These are phyloP conservation scores for Neotoxoptera formosana DNA, from an alignment of 1,140 invertebrate genomes.

Conservation along the genomic window DNA sequence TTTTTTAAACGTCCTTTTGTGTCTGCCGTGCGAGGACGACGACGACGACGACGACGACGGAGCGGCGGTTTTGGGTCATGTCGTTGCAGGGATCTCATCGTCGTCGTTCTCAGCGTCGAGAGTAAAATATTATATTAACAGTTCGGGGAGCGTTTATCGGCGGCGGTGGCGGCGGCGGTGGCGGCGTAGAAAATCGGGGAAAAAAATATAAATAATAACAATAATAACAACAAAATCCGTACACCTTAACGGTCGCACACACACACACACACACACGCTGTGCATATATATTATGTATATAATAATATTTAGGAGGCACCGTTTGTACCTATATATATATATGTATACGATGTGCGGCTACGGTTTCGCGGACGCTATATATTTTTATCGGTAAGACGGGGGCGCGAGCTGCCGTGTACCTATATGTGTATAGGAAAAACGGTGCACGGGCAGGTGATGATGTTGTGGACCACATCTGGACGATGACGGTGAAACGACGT, in stretches of 20 bases:
- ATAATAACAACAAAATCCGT: constrained; percentile 34
- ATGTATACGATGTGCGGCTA: neutral
- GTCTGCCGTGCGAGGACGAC: neutral
- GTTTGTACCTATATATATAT: too few species aligned
- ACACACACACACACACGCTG: neutral
- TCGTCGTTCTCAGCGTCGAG: neutral
- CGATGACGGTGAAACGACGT: constrained; percentile 55
- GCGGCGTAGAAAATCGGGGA: neutral
- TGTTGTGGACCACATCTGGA: constrained; percentile 56
- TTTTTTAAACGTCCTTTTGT: neutral
- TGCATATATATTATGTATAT: too few species aligned
- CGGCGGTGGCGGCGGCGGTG: neutral
- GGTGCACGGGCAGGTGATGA: constrained; percentile 46
- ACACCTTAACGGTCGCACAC: constrained; percentile 29
- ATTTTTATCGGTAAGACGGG: neutral
- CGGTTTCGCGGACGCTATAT: constrained; percentile 25
- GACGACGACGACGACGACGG: neutral
- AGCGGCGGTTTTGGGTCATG: constrained; percentile 11
- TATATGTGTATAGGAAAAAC: constrained; percentile 34
- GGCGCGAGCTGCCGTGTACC: neutral
- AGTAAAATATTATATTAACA: constrained; percentile 6
- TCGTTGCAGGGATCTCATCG: neutral
- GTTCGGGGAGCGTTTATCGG: neutral
- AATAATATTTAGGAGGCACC: neutral
- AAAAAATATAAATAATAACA: constrained; percentile 31